These are phyloP conservation scores for Centroberyx gerrardi DNA, from an alignment of 2,797 vertebrate species.

Conservation along the genomic window DNA sequence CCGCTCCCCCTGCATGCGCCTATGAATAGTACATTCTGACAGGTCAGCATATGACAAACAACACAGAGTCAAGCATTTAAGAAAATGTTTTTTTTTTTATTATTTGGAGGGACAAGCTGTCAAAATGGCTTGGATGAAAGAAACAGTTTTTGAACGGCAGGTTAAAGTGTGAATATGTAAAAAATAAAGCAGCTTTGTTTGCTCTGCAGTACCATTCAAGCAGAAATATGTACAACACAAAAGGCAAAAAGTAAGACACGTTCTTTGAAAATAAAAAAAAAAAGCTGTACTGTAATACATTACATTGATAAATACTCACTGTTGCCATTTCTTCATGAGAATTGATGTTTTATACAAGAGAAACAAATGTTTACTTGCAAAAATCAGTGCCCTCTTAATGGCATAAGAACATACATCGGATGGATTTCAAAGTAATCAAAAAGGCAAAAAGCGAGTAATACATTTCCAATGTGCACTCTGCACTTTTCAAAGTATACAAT, in stretches of 20 bases:
- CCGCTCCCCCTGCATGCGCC: not conserved
- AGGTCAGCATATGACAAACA: constrained; percentile 41
- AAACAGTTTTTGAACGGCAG: constrained; percentile 90
- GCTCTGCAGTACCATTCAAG: constrained; percentile 92
- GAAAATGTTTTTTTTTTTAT: constrained; percentile 86
- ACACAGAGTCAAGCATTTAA: constrained; percentile 63
- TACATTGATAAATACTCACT: constrained; percentile 94
- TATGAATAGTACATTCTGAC: not conserved
- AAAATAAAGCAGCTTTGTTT: constrained; percentile 93
- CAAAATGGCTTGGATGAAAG: constrained; percentile 94
- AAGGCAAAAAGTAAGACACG: constrained; percentile 91
- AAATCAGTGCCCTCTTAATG: constrained; percentile 79
- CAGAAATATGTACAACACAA: constrained; percentile 94
- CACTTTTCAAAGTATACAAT: constrained; percentile 85
- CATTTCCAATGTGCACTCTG: constrained; percentile 83
- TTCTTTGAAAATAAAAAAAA: constrained; percentile 84
- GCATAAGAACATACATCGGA: constrained; percentile 84
- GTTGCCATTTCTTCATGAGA: constrained; percentile 85
- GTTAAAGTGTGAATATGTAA: constrained; percentile 90
- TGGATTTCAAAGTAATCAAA: constrained; percentile 84
- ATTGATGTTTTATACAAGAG: constrained; percentile 86
- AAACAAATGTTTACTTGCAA: constrained; percentile 86
- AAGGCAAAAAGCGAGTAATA: constrained; percentile 86
- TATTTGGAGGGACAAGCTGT: constrained; percentile 96
- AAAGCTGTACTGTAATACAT: constrained; percentile 90